Percentiles rank a stretch among this genome's conserved stretches.
These are phyloP conservation scores for Drosophila leonis DNA, from an alignment of 2,888 invertebrate genomes.

Conservation along the genomic window DNA sequence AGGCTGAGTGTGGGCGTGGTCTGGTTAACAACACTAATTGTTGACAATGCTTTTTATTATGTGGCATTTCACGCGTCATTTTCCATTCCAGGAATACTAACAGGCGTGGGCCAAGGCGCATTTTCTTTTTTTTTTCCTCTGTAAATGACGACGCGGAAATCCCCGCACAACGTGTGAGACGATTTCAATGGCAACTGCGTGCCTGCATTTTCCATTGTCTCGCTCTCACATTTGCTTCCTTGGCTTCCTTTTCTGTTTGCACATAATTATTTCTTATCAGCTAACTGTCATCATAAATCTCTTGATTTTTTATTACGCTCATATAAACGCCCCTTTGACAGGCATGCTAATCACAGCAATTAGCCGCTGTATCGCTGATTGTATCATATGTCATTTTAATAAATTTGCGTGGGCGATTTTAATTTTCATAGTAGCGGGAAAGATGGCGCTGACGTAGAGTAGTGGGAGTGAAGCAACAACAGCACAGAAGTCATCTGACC, in stretches of 20 bases:
- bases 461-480: too few species aligned
- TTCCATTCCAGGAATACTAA: conserved; percentile 42
- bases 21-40: conserved; percentile 33
- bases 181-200: background rate
- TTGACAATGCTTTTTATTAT: conserved; percentile 40
- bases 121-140: background rate
- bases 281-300: conserved; percentile 15
- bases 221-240: background rate
- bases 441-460: too few species aligned
- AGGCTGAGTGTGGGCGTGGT: background rate
- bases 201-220: conserved; percentile 4
- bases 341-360: conserved; percentile 31
- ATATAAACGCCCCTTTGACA: conserved; percentile 14
- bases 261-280: background rate
- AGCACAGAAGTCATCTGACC: too few species aligned
- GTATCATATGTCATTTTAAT: conserved; percentile 5
- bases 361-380: conserved; percentile 5
- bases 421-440: background rate
- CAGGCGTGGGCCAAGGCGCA: conserved; percentile 38
- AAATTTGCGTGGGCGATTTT: background rate
- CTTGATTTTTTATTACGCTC: conserved; percentile 18
- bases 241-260: background rate
- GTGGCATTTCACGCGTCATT: conserved; percentile 42
- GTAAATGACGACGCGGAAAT: conserved; percentile 42
- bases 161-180: background rate